Base-by-base conservation (phyloP, 2,888 invertebrate species). In the Andricus curvator region DNA sequence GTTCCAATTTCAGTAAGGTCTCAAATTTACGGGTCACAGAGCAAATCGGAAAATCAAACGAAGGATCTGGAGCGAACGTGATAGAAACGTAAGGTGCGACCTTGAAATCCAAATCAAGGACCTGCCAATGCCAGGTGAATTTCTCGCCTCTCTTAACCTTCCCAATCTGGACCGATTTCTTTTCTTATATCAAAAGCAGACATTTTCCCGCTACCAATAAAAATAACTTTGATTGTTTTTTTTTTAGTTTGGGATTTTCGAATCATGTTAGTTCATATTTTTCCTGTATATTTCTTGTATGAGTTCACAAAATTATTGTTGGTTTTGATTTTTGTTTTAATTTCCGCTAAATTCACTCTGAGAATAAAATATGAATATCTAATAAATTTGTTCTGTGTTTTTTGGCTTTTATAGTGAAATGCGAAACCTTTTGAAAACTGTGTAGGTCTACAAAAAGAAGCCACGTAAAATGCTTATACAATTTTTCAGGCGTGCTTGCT, bases 91-190 rank as follows among this genome's bases (percentile, higher is more conserved):
- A 29, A 70, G 20, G 25, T 20, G 25, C 8, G 29, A 70, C 70
- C 70, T 70, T 70, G 70, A 48, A 48, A 29, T 70, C 25, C 70
- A 51, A 70, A 51, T 70, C 70, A 70, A 70, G 70, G 29, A 70
- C 17, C 48, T 70, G 70, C 29, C 70, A 70, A 29, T 17, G 25
- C 25, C 70, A 70, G 70, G 48, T 29, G 22, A 37, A 29, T 67
- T 70, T 2, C 33, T 68, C 44, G n/a, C 11, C 11, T n/a, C n/a
- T 56, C n/a, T 9, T 9, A 56, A 56, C n/a, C 1, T 56, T 56
- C 11, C 56, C 56, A 17, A 56, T 56, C n/a, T 56, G n/a, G 56
- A 56, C 8, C 56, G 56, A n/a, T n/a, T 56, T 56, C 8, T 56
- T 56, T 56, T 56, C n/a, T n/a, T n/a, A n/a, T 56, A n/a, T 56